Conservation (phyloP, 2,888 invertebrate genomes). For the Sarcophaga variegata region DNA sequence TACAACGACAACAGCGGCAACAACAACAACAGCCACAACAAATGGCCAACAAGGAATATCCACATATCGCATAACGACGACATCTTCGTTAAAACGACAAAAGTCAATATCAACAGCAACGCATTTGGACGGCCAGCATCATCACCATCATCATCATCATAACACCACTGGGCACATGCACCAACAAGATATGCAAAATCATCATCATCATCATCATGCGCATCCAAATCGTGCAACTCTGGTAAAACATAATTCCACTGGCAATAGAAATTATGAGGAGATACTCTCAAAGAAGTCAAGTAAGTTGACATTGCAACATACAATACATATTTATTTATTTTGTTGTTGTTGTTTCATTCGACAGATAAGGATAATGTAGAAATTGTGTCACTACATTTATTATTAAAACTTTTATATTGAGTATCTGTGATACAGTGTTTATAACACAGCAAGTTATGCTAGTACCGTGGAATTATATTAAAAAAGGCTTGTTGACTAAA, state of each 20-base stretch:
- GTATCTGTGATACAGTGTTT: too few species aligned
- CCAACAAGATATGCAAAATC: conserved; percentile 9
- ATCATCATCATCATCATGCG: conserved; percentile 10
- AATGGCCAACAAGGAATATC: conserved; percentile 43
- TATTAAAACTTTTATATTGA: too few species aligned
- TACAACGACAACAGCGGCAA: conserved; percentile 1
- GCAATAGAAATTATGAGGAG: conserved; percentile 24
- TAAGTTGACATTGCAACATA: conserved; percentile 69
- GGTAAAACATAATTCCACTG: conserved; percentile 35
- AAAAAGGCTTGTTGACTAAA: background rate
- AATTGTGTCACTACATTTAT: too few species aligned
- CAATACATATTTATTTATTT: background rate
- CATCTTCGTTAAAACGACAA: conserved; percentile 77
- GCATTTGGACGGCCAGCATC: conserved; percentile 76
- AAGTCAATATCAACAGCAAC: conserved; percentile 74
- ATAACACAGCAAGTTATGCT: background rate
- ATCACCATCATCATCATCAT: conserved; percentile 14
- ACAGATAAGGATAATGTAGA: too few species aligned
- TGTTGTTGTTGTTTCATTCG: background rate
- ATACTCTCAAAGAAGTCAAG: conserved; percentile 76
- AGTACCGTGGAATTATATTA: background rate
- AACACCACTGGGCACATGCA: background rate
- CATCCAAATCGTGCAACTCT: conserved; percentile 51
- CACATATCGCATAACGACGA: conserved; percentile 74
- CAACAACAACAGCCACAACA: conserved; percentile 39